These are phyloP conservation scores for Deilephila elpenor DNA, from an alignment of 2,888 invertebrate species.

Conservation along the genomic window DNA sequence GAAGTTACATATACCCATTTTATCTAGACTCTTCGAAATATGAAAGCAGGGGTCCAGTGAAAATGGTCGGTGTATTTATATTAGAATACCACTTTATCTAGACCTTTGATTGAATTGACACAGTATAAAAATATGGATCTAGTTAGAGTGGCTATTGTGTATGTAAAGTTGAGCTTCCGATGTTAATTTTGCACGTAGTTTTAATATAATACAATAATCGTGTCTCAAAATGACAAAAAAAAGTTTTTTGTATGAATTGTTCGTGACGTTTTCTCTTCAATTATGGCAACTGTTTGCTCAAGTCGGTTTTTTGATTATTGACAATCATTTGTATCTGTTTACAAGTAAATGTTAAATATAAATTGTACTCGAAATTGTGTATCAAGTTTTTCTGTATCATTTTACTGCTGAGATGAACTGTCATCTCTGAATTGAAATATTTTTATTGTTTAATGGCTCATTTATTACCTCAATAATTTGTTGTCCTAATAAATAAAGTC, in stretches of 20 bases:
- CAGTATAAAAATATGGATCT: conserved; percentile 34
- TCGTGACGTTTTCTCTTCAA: conserved; percentile 59
- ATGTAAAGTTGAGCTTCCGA: conserved; percentile 70
- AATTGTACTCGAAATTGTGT: conserved; percentile 45
- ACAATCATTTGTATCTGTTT: conserved; percentile 18
- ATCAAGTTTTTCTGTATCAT: conserved; percentile 29
- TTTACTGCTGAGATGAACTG: background rate
- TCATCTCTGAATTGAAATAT: background rate
- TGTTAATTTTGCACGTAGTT: conserved; percentile 72
- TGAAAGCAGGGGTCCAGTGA: conserved; percentile 44
- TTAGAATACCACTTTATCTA: background rate
- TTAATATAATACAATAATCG: conserved; percentile 62
- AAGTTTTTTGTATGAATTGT: conserved; percentile 50
- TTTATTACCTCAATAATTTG: background rate
- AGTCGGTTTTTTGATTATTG: conserved; percentile 47
- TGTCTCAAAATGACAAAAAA: conserved; percentile 74
- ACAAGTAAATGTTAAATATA: conserved; percentile 28
- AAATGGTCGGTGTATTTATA: conserved; percentile 40
- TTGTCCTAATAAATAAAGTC: background rate
- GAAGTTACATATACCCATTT: conserved; percentile 44
- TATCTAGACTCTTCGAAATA: conserved; percentile 30
- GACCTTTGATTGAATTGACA: conserved; percentile 2
- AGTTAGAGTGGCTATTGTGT: conserved; percentile 41
- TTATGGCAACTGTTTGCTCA: conserved; percentile 78
- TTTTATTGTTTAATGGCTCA: background rate